Evolutionary conservation across 1,140 invertebrate species (phyloP), one percentile per base, ranked within the genome.

Genomic region (Drosophila kurseongensis): DNA sequence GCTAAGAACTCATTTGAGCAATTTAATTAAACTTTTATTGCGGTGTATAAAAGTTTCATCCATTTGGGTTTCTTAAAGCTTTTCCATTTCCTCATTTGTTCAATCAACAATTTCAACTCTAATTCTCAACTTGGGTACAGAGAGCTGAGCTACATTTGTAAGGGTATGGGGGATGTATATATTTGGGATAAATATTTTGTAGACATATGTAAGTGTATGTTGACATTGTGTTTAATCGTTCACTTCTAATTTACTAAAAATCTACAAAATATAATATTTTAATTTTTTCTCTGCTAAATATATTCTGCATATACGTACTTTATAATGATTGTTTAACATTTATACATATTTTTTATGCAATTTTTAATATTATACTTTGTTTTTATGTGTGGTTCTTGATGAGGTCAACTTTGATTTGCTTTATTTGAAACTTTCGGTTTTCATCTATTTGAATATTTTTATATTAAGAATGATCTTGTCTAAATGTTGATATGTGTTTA

Each of bases 251-350:
- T 88, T 83, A 76, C 84, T 86, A 86, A 86, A 86, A 86, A 86
- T 86, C 83, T 86, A 86, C 83, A 86, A 86, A 86, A 86, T 86
- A 86, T 86, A 86, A 88, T 82, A 79, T 88, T 81, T 65, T 48
- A 86, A 72, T 78, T 76, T 68, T 45, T 72, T 48, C 73, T 76
- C 57, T 51, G 47, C 44, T 88, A 73, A 82, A 68, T 67, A 75
- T 61, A 67, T 69, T 50, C 65, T 67, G 44, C 55, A 54, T 78
- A 68, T 76, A 62, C 62, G 71, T 76, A 76, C 59, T 75, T 71
- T 73, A 48, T 76, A 74, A 78, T 86, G 83, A 79, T 89, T 88
- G 67, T 80, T 79, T 79, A 82, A 75, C 67, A 80, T 75, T 58
- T 75, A 74, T 78, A 68, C 56, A 80, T 74, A 66, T 47, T 68